Base-by-base conservation (phyloP, 1,140 invertebrate species). In the Dufourea novaeangliae region DNA sequence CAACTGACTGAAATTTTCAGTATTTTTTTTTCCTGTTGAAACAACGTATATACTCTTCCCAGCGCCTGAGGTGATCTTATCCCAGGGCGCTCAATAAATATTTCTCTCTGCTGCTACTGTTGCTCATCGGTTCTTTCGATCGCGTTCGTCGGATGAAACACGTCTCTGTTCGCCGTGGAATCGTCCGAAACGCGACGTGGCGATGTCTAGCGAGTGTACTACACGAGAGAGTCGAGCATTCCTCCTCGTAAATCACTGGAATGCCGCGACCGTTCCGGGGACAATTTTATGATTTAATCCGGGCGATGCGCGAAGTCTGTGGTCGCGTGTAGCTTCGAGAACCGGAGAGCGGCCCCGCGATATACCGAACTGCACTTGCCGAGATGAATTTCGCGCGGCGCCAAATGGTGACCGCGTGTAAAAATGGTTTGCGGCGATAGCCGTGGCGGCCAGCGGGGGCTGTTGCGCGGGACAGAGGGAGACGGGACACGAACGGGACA, bases 201-300 rank as follows among this genome's bases (percentile, higher is more conserved):
- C 3, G 34, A 37, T 27, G 14, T 20, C 12, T 32, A 14, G 63
- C 12, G 25, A 34, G 29, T 62, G 17, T 39, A 54, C 61, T 3
- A 32, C 46, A 50, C 54, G 14, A 50, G 54, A 64, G 44, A 32
- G 46, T 22, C 37, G 46, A 39, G 62, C 44, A 67, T 27, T 17
- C 27, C 20, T 66, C 56, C 86, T 87, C 86, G 86, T 89, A 89
- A 89, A 89, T 89, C 88, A 88, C 67, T 62, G 76, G 76, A 87
- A 86, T 87, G 84, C 82, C 79, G 80, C 73, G 68, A 63, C 78
- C 82, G 78, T 86, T 80, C 82, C 84, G 62, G 76, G n/a, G 71
- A 86, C 86, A 87, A 88, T 89, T 89, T 88, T 89, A 88, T 88
- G 87, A 88, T 87, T 88, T 87, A 87, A 88, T 88, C 86, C 87